These are phyloP conservation scores for Drosophila rufa DNA, from an alignment of 1,140 invertebrate genomes.

Conservation along the genomic window DNA sequence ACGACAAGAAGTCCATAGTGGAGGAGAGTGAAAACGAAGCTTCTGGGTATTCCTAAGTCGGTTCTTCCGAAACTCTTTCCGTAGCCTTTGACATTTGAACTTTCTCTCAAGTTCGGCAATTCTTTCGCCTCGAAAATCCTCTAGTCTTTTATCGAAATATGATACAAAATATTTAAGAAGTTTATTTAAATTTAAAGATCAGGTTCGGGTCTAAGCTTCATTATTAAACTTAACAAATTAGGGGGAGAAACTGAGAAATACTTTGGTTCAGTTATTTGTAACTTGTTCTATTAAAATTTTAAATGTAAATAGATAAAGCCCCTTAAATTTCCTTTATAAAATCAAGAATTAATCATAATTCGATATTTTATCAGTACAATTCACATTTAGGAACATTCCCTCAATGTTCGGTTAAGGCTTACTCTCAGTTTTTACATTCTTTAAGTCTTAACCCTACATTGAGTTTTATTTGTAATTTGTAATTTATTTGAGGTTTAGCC, in stretches of 20 bases:
- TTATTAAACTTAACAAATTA: not conserved
- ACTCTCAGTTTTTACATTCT: too few species aligned
- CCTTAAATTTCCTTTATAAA: not conserved
- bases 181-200: not conserved
- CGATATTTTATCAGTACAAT: not conserved
- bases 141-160: too few species aligned
- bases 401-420: not conserved
- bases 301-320: conserved; percentile 13
- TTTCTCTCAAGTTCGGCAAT: too few species aligned
- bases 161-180: too few species aligned
- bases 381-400: not conserved
- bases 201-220: not conserved
- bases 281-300: conserved; percentile 3
- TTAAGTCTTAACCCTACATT: too few species aligned
- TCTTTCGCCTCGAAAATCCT: not conserved
- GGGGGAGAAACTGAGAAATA: not conserved
- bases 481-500: too few species aligned
- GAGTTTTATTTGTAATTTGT: too few species aligned
- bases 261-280: not conserved
- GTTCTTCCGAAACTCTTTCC: conserved; percentile 4
- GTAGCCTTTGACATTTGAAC: not conserved
- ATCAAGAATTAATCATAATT: not conserved
- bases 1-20: conserved; percentile 78
- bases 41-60: conserved; percentile 55
- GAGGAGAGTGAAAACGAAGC: conserved; percentile 68